A percentile compares a stretch with the other conserved stretches of the same genome.
Evolutionary conservation across 2,113 vertebrate genomes (phyloP).

Genomic region (Leucopsar rothschildi): DNA sequence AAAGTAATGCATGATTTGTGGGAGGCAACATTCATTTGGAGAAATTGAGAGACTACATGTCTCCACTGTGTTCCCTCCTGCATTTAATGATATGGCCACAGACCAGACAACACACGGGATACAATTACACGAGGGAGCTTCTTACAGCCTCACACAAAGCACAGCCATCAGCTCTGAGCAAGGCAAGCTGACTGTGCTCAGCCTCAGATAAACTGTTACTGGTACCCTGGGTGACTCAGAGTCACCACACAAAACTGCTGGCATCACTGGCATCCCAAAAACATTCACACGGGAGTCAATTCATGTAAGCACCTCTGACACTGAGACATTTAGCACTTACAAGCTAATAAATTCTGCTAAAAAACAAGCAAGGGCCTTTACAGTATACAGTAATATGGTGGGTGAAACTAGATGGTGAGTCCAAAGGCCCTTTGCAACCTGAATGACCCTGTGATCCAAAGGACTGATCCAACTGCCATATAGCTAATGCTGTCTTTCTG

Average conservation of each 20-base stretch:
- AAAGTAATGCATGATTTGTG: neutral
- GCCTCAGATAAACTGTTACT: neutral
- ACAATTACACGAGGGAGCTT: neutral
- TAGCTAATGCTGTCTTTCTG: neutral
- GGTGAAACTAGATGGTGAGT: neutral
- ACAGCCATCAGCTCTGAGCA: neutral
- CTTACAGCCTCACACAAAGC: neutral
- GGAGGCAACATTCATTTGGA: neutral
- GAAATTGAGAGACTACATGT: neutral
- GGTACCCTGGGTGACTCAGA: neutral
- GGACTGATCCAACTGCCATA: neutral
- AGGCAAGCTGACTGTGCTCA: neutral
- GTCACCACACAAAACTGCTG: neutral
- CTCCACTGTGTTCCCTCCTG: neutral
- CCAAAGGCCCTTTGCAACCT: neutral
- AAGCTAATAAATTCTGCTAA: neutral
- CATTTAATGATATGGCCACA: neutral
- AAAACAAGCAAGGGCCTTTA: neutral
- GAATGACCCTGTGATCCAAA: neutral
- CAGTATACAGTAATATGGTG: neutral
- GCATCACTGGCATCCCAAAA: neutral
- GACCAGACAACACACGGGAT: rapidly evolving
- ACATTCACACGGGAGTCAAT: rapidly evolving
- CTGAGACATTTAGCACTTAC: neutral
- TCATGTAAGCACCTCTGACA: neutral